Conservation (phyloP, 2,888 invertebrate species). For the Ectropis crepuscularia region DNA sequence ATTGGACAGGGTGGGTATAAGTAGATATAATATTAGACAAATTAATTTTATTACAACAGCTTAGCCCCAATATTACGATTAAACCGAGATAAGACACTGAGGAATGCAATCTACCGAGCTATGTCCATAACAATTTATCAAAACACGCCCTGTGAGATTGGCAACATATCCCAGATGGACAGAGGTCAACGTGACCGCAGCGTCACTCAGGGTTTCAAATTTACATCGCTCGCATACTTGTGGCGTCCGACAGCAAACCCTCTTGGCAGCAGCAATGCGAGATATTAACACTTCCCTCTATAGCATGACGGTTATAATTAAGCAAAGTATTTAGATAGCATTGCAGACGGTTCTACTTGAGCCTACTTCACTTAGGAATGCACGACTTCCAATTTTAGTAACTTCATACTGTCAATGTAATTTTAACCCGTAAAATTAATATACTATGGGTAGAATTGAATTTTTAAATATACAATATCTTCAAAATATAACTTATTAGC, state of each 20-base stretch:
- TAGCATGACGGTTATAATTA: constrained; percentile 10
- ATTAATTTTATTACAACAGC: not conserved
- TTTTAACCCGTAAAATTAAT: too few relatives aligned
- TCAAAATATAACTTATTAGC: too few relatives aligned
- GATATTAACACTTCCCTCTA: constrained; percentile 26
- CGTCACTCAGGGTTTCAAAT: constrained; percentile 74
- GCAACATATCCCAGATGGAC: constrained; percentile 64
- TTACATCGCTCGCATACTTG: constrained; percentile 77
- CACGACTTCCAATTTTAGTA: not conserved
- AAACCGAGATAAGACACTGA: constrained; percentile 23
- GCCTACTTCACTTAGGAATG: not conserved
- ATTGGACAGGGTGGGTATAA: too few relatives aligned
- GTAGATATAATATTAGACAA: not conserved
- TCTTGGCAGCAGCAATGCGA: constrained; percentile 47
- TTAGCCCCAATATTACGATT: too few relatives aligned
- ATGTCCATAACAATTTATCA: constrained; percentile 50
- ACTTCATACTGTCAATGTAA: too few relatives aligned
- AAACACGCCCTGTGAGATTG: constrained; percentile 55
- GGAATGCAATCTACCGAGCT: constrained; percentile 29
- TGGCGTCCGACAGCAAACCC: constrained; percentile 59
- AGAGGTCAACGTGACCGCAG: constrained; percentile 61
- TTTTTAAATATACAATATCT: too few relatives aligned
- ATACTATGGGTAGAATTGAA: too few relatives aligned
- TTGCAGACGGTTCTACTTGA: not conserved
- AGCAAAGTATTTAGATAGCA: constrained; percentile 8